Evolutionary conservation across 2,888 invertebrate species (phyloP), one percentile per base, ranked within the genome.

Genomic region (Malacosoma neustria): DNA sequence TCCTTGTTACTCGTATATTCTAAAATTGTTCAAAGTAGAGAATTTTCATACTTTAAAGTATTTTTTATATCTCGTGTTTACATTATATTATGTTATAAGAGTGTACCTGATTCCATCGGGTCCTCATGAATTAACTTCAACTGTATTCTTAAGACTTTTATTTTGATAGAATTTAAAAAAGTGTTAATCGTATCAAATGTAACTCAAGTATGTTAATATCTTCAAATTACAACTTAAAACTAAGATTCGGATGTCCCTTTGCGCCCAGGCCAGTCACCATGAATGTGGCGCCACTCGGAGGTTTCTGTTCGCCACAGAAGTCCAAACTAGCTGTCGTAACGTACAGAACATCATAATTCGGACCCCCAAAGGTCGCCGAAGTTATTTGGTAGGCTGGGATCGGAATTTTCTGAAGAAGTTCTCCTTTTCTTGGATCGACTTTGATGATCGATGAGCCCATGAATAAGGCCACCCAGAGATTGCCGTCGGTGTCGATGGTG

Each of bases 381-480:
- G 93, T 93, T 3, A 91, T 88, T 60, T 90, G 89, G 76, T 11
- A 90, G 88, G 49, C 93, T 58, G 70, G 70, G 11, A 72, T 66
- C 7, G 87, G 65, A 4, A 93, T 74, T 42, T 86, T 86, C 33
- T 85, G 73, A 2, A 92, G 63, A 2, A 92, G 59, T 37, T 88
- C 79, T 3, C 89, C 87, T 5, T 70, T 74, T 7, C 57, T 67
- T 0, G 90, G 89, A 57, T 90, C 79, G 13, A 90, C 61, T 49
- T 89, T 72, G 31, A 88, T 43, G 12, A 88, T 81, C 57, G 89
- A 87, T 5, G 88, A 86, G 1, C 89, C 92, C 37, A 85, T 79
- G 62, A 90, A 94, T 30, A 90, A 88, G 1, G 93, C 92, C 3
- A 94, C 87, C 91, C 93, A 94, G 1, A 94, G 72, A 57, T 92